Evolutionary conservation across 2,888 invertebrate genomes (phyloP), one percentile per base, ranked within the genome.

Genomic region (Amphipyra berbera): DNA sequence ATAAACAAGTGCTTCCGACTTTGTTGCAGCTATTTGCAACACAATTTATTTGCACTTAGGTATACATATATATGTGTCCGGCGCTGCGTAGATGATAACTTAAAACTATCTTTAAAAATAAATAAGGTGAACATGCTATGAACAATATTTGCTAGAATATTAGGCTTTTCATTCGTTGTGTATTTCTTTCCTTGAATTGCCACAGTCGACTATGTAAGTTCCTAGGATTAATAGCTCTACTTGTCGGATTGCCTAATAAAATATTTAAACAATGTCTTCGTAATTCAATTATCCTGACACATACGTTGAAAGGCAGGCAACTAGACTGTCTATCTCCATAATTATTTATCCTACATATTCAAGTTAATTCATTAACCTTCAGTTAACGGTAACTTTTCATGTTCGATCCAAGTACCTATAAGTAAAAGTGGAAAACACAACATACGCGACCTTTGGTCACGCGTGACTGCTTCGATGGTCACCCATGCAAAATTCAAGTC

Each of bases 401-500:
- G 46, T 54, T 53, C 42, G 30, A 69, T 50, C 21, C 9, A 67
- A 65, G 64, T 53, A n/a, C n/a, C n/a, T n/a, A 10, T 58, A 53
- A 60, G 61, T 69, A 64, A 59, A 62, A 53, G 49, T 64, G 47
- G 68, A 58, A 71, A 76, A 68, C 65, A 61, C 61, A 73, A 68
- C 73, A 79, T 70, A 61, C 47, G 44, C 49, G 82, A 80, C 86
- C 86, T 86, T 81, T 74, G 75, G 76, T 64, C 81, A 81, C 76
- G 84, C 81, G 76, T 74, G 73, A 67, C 73, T 69, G 58, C 67
- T 68, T 74, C 72, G 71, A 70, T 76, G 79, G 81, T 66, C 81
- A 77, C 56, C 63, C 79, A 82, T 85, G 80, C 76, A 82, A 82
- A 84, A 87, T 82, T 83, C 67, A 82, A 78, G 62, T 65, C 53